Percentiles rank a stretch among this genome's conserved stretches.
These are phyloP conservation scores for Pomacea maculata DNA, from an alignment of 1,140 invertebrate species.

Conservation along the genomic window DNA sequence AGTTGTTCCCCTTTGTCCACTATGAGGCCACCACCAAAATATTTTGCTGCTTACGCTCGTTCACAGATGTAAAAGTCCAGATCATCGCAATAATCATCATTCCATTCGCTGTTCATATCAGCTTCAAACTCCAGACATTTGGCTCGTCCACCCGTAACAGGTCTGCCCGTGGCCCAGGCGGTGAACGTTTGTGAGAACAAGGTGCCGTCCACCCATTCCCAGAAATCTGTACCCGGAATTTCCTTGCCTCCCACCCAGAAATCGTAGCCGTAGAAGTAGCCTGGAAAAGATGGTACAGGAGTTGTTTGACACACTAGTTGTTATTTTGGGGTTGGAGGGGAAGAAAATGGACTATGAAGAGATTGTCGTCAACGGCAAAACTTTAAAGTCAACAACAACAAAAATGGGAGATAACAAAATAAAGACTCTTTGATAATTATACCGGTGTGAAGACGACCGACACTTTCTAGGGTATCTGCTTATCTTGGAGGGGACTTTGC, in stretches of 20 bases:
- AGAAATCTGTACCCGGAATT: background rate
- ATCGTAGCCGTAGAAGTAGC: slow-evolving; percentile 3
- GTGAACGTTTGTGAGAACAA: background rate
- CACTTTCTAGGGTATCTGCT: background rate
- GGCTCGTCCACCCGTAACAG: background rate
- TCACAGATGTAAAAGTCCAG: slow-evolving; percentile 13
- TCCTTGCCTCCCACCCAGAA: slow-evolving; percentile 4
- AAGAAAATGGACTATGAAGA: background rate
- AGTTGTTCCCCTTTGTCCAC: no score
- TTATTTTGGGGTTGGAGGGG: background rate
- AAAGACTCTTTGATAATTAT: background rate
- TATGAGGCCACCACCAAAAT: no score
- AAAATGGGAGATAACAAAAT: background rate
- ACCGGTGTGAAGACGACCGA: no score
- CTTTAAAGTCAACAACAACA: background rate
- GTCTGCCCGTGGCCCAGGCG: background rate
- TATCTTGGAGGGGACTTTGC: no score
- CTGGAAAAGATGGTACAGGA: background rate
- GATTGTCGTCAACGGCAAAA: background rate
- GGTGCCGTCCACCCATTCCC: slow-evolving; percentile 1
- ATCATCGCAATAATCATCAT: slow-evolving; percentile 8
- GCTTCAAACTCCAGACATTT: background rate
- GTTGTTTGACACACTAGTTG: background rate
- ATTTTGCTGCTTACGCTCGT: background rate
- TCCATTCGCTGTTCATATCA: background rate